Evolutionary conservation across 2,113 vertebrate species (phyloP).

Genomic region (Colistium nudipinnis): DNA sequence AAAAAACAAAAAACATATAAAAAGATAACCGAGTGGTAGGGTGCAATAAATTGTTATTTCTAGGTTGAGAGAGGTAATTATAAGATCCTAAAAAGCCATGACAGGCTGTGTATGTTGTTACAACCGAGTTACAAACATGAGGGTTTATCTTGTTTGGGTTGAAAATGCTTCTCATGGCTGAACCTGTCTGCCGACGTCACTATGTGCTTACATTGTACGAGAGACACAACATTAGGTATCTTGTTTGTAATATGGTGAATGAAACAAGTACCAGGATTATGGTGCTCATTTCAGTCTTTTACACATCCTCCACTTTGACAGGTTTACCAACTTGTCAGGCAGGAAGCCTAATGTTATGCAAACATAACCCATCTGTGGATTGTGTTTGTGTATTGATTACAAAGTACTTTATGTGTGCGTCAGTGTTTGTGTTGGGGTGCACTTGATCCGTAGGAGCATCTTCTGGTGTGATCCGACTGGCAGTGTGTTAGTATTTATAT

Average conservation of each 20-base stretch:
- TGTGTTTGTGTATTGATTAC: neutral
- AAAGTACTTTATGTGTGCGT: neutral
- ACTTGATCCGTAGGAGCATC: slow-evolving; percentile 4
- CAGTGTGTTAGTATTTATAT: slow-evolving; percentile 1
- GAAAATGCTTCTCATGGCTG: slow-evolving; percentile 59
- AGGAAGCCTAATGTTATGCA: neutral
- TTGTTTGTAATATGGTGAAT: slow-evolving; percentile 27
- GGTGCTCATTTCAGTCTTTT: neutral
- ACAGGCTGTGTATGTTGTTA: slow-evolving; percentile 69
- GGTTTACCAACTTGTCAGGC: neutral
- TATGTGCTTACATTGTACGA: slow-evolving; percentile 2
- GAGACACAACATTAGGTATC: slow-evolving; percentile 29
- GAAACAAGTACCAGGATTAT: slow-evolving; percentile 42
- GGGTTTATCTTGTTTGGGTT: slow-evolving; percentile 71
- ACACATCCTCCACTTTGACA: neutral
- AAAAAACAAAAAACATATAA: slow-evolving; percentile 27
- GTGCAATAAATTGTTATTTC: slow-evolving; percentile 40
- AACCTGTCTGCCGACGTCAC: neutral
- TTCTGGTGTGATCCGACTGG: slow-evolving; percentile 4
- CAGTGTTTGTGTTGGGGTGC: neutral
- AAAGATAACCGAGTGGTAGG: slow-evolving; percentile 16
- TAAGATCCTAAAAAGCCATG: slow-evolving; percentile 65
- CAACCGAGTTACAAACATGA: slow-evolving; percentile 60
- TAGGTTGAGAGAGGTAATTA: slow-evolving; percentile 63
- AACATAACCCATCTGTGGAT: neutral